Percentiles rank a stretch among this genome's conserved stretches.
These are phyloP conservation scores for Cydia amplana DNA, from an alignment of 1,140 invertebrate genomes.

Conservation along the genomic window DNA sequence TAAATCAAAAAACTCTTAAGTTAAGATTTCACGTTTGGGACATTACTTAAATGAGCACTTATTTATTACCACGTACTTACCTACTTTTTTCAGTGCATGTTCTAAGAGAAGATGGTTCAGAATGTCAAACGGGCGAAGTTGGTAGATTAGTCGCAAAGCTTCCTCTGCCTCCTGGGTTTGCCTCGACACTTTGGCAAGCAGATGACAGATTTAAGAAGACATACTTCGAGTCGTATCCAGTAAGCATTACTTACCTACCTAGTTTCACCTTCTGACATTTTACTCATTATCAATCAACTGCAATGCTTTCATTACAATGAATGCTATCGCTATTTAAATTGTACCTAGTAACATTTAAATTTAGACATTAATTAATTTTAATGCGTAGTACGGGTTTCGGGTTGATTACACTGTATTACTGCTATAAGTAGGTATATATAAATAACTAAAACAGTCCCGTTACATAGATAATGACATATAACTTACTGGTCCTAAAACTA, in stretches of 20 bases:
- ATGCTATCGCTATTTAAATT: neutral
- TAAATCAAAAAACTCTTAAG: no score
- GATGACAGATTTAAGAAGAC: constrained; percentile 90
- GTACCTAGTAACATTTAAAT: neutral
- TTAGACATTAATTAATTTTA: neutral
- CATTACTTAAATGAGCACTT: neutral
- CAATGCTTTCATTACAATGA: constrained; percentile 9
- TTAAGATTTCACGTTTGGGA: neutral
- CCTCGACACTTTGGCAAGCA: constrained; percentile 90
- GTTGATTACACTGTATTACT: no score
- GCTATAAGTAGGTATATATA: no score
- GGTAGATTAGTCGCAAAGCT: constrained; percentile 92
- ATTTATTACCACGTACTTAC: constrained; percentile 11
- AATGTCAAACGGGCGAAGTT: constrained; percentile 84
- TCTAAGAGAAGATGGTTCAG: constrained; percentile 85
- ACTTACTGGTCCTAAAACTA: no score
- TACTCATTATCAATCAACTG: constrained; percentile 22
- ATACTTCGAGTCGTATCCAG: constrained; percentile 90
- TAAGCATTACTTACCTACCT: constrained; percentile 75
- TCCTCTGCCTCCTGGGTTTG: constrained; percentile 92
- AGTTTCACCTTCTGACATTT: neutral
- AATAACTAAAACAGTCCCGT: no score
- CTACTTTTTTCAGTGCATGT: constrained; percentile 83
- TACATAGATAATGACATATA: no score
- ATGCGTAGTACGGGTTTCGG: neutral